Conservation (phyloP, 1,140 invertebrate species). For the Tetraneura akinire region DNA sequence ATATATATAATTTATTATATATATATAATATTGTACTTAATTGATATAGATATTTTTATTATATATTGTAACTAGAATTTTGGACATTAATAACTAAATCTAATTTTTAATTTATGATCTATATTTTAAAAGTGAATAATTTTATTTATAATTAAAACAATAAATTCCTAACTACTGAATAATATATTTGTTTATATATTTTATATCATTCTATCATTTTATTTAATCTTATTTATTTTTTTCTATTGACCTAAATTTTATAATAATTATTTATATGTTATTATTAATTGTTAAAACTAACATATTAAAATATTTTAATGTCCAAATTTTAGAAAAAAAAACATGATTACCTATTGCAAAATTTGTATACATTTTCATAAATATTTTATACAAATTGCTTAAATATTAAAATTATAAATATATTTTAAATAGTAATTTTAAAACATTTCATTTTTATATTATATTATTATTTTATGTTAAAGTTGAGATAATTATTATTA, state of each 20-base stretch:
- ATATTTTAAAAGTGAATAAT: too few species aligned
- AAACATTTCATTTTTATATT: neutral
- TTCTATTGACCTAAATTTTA: too few species aligned
- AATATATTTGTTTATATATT: too few species aligned
- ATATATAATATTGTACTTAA: neutral
- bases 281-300: neutral
- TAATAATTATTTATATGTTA: too few species aligned
- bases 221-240: too few species aligned
- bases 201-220: too few species aligned
- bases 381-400: too few species aligned
- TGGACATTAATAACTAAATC: slow-evolving; percentile 36
- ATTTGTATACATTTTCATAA: neutral
- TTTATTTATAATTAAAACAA: too few species aligned
- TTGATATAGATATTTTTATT: neutral
- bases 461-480: neutral
- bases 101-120: neutral
- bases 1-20: neutral
- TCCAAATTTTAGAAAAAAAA: slow-evolving; percentile 10
- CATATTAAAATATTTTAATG: neutral
- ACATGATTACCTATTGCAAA: slow-evolving; percentile 2
- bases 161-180: too few species aligned
- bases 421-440: neutral
- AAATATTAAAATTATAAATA: too few species aligned
- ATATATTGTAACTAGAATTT: slow-evolving; percentile 22
- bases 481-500: neutral